Conservation (phyloP, 1,140 invertebrate species). For the Mycetomoellerius zeteki region DNA sequence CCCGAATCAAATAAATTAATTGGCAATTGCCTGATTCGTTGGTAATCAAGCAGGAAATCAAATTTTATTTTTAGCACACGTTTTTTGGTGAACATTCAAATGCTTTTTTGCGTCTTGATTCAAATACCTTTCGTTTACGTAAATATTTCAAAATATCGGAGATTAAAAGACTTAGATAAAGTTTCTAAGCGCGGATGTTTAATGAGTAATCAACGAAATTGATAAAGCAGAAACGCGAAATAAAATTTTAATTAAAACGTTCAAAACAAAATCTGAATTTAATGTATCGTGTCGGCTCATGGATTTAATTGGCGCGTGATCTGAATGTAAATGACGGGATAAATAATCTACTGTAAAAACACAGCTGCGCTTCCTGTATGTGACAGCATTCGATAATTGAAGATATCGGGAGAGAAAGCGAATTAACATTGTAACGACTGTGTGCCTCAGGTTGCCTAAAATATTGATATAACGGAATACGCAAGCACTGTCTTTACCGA, state of each 20-base stretch:
- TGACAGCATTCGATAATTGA: conserved; percentile 34
- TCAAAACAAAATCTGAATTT: conserved; percentile 21
- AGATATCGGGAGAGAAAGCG: conserved; percentile 3
- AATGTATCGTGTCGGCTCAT: conserved; percentile 3
- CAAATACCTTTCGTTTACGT: conserved; percentile 23
- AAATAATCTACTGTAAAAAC: conserved; percentile 31
- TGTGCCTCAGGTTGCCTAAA: neutral
- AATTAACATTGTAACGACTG: conserved; percentile 13
- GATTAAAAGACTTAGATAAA: conserved; percentile 21
- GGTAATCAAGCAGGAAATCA: neutral
- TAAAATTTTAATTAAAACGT: conserved; percentile 13
- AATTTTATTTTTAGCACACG: neutral
- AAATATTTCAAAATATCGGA: neutral
- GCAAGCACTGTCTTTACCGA: neutral
- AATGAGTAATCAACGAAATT: neutral
- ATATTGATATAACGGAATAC: conserved; percentile 29
- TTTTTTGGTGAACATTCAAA: neutral
- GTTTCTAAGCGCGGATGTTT: neutral
- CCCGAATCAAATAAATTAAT: conserved; percentile 8
- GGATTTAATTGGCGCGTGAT: conserved; percentile 49
- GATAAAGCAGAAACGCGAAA: conserved; percentile 8
- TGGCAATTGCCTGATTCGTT: neutral
- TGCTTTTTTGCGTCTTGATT: neutral
- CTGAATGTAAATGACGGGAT: conserved; percentile 44
- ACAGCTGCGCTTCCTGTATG: neutral